Evolutionary conservation across 1,140 invertebrate species (phyloP), one percentile per base, ranked within the genome.

Genomic region (Pinna nobilis): DNA sequence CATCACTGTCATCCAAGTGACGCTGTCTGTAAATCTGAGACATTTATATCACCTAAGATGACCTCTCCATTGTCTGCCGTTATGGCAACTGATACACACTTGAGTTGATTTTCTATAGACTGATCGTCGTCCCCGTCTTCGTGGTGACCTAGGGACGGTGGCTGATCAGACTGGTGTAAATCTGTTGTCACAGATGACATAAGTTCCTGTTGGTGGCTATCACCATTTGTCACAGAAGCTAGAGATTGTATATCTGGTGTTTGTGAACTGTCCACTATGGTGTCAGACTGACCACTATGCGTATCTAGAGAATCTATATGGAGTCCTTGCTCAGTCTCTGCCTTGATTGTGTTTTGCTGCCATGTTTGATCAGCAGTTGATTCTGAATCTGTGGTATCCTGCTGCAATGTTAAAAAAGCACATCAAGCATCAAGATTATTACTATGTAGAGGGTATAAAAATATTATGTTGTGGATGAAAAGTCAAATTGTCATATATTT

Each of bases 81-180:
- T 23, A 63, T 63, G 39, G 59, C 39, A 63, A 63, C 59, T 41
- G 32, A 25, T 4, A 63, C 59, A 59, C 55, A 59, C 18, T 59
- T 59, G 11, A 63, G 39, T 13, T 63, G 59, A 25, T 63, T 28
- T 44, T 63, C 59, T 11, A 63, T 63, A 7, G 35, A 41, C 20
- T 25, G 39, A 11, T 44, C 59, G 5, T 63, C 59, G 4, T 59
- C 55, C 30, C n/a, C n/a, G n/a, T 63, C 59, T 44, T 33, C 23
- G n/a, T 63, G 35, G 18, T 39, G 35, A 13, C 39, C 59, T 9
- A 63, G 13, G 13, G 59, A 63, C 28, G 35, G 35, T 25, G 59
- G 35, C 0, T 63, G 25, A 11, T 32, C 33, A 5, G 35, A n/a
- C 7, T 63, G n/a, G 15, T 44, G 35, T 0, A 63, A 25, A 35